phyloP scores from a whole-genome alignment of 2,888 invertebrate genomes.

The Arge pagana region DNA sequence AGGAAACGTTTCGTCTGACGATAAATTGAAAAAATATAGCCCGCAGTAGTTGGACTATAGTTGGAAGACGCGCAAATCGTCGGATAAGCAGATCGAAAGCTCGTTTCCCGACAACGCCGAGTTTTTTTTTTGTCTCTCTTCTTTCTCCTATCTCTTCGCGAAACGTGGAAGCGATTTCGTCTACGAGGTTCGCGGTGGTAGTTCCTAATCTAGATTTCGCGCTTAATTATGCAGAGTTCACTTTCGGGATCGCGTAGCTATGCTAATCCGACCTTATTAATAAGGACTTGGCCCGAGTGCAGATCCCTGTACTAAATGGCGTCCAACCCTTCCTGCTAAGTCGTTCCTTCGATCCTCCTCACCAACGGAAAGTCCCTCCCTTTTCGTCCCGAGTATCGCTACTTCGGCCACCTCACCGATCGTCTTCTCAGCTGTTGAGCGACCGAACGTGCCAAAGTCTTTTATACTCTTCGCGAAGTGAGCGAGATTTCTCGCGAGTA shows the following conservation, averaged over 20 bases:
- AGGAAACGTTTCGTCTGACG: too few relatives aligned
- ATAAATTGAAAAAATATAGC: too few relatives aligned
- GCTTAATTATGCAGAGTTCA: constrained; percentile 44
- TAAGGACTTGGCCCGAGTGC: constrained; percentile 47
- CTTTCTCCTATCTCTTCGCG: too few relatives aligned
- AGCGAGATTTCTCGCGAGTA: constrained; percentile 49
- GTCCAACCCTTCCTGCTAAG: constrained; percentile 45
- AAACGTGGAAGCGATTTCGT: not conserved
- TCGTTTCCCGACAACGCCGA: too few relatives aligned
- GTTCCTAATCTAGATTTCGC: constrained; percentile 36
- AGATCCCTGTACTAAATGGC: constrained; percentile 43
- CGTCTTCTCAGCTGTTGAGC: constrained; percentile 22
- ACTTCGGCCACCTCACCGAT: constrained; percentile 1
- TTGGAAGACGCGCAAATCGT: too few relatives aligned
- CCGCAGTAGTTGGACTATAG: too few relatives aligned
- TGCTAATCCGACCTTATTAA: constrained; percentile 44
- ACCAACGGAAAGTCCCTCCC: constrained; percentile 22
- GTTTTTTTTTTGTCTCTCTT: too few relatives aligned
- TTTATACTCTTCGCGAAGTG: constrained; percentile 33
- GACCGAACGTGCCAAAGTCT: constrained; percentile 7
- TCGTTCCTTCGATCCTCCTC: constrained; percentile 34
- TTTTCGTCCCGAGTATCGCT: constrained; percentile 18
- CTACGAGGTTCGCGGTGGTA: constrained; percentile 1
- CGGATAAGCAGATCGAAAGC: too few relatives aligned
- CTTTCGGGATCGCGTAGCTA: constrained; percentile 36